Percentiles rank a stretch among this genome's conserved stretches.
These are phyloP conservation scores for Parthenolecanium corni DNA, from an alignment of 2,888 invertebrate genomes.

Conservation along the genomic window DNA sequence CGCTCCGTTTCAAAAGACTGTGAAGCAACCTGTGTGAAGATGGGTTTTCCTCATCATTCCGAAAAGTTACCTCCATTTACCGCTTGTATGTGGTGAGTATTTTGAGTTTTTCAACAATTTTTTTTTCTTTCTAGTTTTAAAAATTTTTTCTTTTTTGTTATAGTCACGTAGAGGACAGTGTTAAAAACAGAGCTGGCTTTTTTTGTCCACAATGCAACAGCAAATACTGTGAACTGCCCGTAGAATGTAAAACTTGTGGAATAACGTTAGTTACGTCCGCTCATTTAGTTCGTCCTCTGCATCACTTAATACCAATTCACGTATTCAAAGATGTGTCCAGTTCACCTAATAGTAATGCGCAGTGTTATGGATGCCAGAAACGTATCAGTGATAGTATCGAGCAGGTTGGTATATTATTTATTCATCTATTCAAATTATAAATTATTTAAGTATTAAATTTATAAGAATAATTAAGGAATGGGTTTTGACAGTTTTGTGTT, in stretches of 20 bases:
- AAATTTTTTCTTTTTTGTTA: slow-evolving; percentile 33
- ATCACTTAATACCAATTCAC: slow-evolving; percentile 89
- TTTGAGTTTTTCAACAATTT: slow-evolving; percentile 7
- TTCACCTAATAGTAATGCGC: slow-evolving; percentile 36
- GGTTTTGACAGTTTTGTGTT: too few species aligned
- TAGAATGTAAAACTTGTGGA: slow-evolving; percentile 91
- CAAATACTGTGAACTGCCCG: slow-evolving; percentile 95
- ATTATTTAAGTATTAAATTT: neutral
- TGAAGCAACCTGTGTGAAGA: slow-evolving; percentile 76
- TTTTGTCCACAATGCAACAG: slow-evolving; percentile 87
- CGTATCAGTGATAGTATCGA: slow-evolving; percentile 56
- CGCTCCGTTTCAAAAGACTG: slow-evolving; percentile 58
- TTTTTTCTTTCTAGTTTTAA: too few species aligned
- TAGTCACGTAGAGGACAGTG: slow-evolving; percentile 58
- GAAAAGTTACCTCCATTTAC: slow-evolving; percentile 58
- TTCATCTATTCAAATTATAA: too few species aligned
- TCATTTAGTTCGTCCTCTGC: slow-evolving; percentile 92
- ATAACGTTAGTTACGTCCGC: slow-evolving; percentile 94
- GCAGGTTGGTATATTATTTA: slow-evolving; percentile 52
- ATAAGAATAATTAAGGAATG: slow-evolving; percentile 7
- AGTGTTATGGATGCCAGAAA: slow-evolving; percentile 65
- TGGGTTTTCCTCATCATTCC: slow-evolving; percentile 86
- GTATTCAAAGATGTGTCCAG: slow-evolving; percentile 63
- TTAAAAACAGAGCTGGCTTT: slow-evolving; percentile 64
- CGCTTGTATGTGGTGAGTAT: slow-evolving; percentile 78